Percentiles rank a stretch among this genome's conserved stretches.
Conservation (phyloP, 2,888 invertebrate species). For the Caenorhabditis parvicauda region DNA sequence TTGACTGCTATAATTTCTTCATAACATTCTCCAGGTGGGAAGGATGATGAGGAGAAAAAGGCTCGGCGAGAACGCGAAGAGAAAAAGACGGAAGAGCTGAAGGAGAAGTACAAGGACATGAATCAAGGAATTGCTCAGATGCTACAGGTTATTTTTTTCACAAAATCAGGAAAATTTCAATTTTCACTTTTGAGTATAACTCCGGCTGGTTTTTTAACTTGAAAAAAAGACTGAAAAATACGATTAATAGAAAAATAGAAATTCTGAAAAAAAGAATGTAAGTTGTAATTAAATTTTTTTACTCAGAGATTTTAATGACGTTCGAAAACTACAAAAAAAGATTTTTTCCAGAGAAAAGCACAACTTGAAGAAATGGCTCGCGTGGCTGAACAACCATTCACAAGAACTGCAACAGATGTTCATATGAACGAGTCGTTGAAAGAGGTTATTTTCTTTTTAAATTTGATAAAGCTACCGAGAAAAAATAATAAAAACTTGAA, state of each 20-base stretch:
- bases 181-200: too few species aligned
- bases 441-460: slow-evolving; percentile 25
- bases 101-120: slow-evolving; percentile 55
- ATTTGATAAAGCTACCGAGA: too few species aligned
- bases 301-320: neutral
- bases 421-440: slow-evolving; percentile 79
- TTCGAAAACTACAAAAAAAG: neutral
- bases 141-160: too few species aligned
- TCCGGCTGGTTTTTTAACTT: too few species aligned
- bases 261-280: neutral
- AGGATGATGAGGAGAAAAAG: slow-evolving; percentile 42
- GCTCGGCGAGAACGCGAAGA: slow-evolving; percentile 53
- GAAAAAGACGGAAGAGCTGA: slow-evolving; percentile 52
- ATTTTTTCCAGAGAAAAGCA: slow-evolving; percentile 68
- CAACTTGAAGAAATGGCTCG: slow-evolving; percentile 76
- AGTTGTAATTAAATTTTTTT: neutral
- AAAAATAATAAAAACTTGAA: too few species aligned
- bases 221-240: neutral
- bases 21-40: too few species aligned
- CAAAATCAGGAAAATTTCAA: too few species aligned
- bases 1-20: too few species aligned
- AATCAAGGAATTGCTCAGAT: slow-evolving; percentile 55
- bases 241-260: too few species aligned
- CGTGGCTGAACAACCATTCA: slow-evolving; percentile 86
- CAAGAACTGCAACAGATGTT: slow-evolving; percentile 81